Base-by-base conservation (phyloP, 2,797 vertebrate genomes). In the Pantherophis vulpinus region DNA sequence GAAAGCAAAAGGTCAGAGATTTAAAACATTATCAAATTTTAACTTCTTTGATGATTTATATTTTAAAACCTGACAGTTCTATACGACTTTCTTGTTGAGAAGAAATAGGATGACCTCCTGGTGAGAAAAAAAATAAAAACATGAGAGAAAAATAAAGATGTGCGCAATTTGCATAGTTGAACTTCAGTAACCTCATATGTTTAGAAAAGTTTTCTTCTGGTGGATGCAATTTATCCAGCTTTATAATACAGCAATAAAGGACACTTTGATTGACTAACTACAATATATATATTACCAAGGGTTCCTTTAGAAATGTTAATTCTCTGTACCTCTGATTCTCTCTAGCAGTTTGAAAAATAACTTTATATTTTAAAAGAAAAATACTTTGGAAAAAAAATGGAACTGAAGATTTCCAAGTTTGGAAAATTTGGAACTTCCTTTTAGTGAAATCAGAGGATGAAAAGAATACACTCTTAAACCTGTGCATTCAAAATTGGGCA, bases 1-100 rank as follows among this genome's bases (percentile, higher is more conserved):
- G 95, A 92, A 96, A 96, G 95, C 88, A 95, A 97, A 98, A 98
- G 97, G 97, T 97, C 29, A 8, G 32, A 59, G 94, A 89, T 94
- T 97, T 97, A 94, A 95, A 96, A 96, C 95, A 95, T 97, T 96
- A 93, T 94, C 14, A n/a, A 96, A 87, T 95, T 95, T 95, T 90
- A 97, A 94, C 58, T 91, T 94, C 91, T 95, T 59, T 12, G 56
- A 91, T 95, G 95, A 94, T 88, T 87, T 89, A 60, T 91, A 87
- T 86, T 89, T 86, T 23, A 86, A 93, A 86, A 32, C n/a, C 32
- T 56, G 93, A 51, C 91, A 95, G 87, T 56, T 0, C 37, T 25
- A 0, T 79, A 29, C 59, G 47, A 86, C 59, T 91, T 89, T 66
- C 87, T n/a, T 86, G 56, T 8, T 27, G 18, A 13, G 29, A 88